These are phyloP conservation scores for Andrena haemorrhoa DNA, from an alignment of 2,888 invertebrate genomes.

Conservation along the genomic window DNA sequence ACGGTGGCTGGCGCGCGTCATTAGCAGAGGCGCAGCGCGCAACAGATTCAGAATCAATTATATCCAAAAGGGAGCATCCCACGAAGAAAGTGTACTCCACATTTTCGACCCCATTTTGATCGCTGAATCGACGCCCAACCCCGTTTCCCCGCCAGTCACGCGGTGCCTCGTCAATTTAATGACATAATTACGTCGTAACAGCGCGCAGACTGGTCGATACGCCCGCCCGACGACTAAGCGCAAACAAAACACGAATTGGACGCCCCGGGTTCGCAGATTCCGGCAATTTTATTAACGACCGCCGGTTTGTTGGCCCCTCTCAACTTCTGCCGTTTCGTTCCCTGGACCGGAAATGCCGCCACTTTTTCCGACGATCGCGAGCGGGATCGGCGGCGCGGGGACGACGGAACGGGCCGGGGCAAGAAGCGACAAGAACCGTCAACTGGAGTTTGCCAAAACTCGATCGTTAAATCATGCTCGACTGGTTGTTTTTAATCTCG, in stretches of 20 bases:
- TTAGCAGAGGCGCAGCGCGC: background rate
- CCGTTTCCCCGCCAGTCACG: background rate
- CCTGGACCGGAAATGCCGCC: conserved; percentile 19
- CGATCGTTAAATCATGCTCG: conserved; percentile 35
- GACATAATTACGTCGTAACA: no score
- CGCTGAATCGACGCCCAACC: background rate
- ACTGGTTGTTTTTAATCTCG: conserved; percentile 44
- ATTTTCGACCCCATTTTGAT: background rate
- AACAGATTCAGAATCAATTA: background rate
- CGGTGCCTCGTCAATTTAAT: no score
- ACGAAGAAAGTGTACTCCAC: background rate
- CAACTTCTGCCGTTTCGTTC: conserved; percentile 18
- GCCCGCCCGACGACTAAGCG: conserved; percentile 8
- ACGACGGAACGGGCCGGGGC: background rate
- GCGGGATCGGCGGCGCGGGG: conserved; percentile 9
- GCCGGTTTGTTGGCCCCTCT: background rate
- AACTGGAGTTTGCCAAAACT: conserved; percentile 40
- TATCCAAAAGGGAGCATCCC: background rate
- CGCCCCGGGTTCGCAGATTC: background rate
- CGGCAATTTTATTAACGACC: conserved; percentile 21
- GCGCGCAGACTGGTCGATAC: background rate
- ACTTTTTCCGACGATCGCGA: conserved; percentile 27
- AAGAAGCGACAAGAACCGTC: conserved; percentile 13
- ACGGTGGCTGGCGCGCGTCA: background rate
- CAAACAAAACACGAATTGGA: background rate